Evolutionary conservation across 2,113 vertebrate species (phyloP).

Genomic region (Corythaeola cristata): DNA sequence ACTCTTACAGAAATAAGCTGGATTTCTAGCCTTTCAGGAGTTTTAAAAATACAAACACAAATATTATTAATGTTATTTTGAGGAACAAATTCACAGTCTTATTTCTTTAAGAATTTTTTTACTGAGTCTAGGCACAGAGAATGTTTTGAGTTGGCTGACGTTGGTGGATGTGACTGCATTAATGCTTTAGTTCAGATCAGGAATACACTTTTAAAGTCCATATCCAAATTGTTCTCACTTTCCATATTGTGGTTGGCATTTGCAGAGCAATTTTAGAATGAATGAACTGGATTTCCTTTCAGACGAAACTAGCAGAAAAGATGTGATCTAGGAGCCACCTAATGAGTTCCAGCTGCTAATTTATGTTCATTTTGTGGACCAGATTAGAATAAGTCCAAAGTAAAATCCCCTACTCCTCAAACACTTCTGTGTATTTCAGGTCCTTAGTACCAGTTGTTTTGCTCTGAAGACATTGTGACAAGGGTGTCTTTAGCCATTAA

Average conservation of each 20-base stretch:
- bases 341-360: neutral
- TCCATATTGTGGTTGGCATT: neutral
- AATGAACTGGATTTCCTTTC: neutral
- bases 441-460: neutral
- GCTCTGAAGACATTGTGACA: neutral
- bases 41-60: neutral
- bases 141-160: neutral
- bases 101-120: neutral
- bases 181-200: neutral
- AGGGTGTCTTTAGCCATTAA: neutral
- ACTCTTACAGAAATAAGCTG: neutral
- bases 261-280: neutral
- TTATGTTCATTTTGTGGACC: neutral
- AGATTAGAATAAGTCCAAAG: neutral
- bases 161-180: neutral
- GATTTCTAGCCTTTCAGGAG: neutral
- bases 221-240: neutral
- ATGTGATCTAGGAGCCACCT: neutral
- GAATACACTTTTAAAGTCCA: neutral
- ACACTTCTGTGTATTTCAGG: neutral
- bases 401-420: neutral
- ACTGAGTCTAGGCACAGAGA: neutral
- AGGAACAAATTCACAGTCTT: neutral
- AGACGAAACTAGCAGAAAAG: neutral
- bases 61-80: neutral